phyloP scores from a whole-genome alignment of 92 coral and sea anemone species.

The Bergia puertoricense region DNA sequence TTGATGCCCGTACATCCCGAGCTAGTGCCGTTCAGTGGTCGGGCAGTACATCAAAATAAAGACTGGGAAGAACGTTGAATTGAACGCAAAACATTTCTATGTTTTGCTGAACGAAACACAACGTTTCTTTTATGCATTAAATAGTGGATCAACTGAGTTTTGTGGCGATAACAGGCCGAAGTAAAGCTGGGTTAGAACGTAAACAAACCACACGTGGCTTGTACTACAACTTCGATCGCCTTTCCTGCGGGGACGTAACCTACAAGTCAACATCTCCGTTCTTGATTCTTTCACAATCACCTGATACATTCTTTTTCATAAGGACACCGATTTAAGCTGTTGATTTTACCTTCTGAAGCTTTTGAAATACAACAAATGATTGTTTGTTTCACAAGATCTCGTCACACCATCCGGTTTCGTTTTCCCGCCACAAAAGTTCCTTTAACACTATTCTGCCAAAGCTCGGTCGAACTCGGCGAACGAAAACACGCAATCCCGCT shows the following conservation, averaged over 20 bases:
- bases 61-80: conserved; percentile 27
- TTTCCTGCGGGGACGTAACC: conserved; percentile 31
- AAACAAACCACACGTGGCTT: conserved; percentile 95
- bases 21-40: neutral
- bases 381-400: conserved; percentile 38
- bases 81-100: conserved; percentile 1
- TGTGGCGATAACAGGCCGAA: conserved; percentile 13
- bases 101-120: neutral
- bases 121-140: neutral
- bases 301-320: neutral
- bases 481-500: conserved; percentile 51
- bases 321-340: neutral
- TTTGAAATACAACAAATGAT: conserved; percentile 30
- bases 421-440: conserved; percentile 82
- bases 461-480: conserved; percentile 52
- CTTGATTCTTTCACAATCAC: conserved; percentile 15
- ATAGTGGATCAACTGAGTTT: neutral
- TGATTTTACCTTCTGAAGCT: conserved; percentile 20
- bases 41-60: conserved; percentile 15
- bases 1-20: conserved; percentile 33
- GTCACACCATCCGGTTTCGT: conserved; percentile 75
- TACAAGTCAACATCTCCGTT: conserved; percentile 11
- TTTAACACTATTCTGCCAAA: conserved; percentile 47
- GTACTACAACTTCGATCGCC: conserved; percentile 43
- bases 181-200: conserved; percentile 66